phyloP scores from a whole-genome alignment of 2,113 vertebrate species.

The Lepidothrix coronata region DNA sequence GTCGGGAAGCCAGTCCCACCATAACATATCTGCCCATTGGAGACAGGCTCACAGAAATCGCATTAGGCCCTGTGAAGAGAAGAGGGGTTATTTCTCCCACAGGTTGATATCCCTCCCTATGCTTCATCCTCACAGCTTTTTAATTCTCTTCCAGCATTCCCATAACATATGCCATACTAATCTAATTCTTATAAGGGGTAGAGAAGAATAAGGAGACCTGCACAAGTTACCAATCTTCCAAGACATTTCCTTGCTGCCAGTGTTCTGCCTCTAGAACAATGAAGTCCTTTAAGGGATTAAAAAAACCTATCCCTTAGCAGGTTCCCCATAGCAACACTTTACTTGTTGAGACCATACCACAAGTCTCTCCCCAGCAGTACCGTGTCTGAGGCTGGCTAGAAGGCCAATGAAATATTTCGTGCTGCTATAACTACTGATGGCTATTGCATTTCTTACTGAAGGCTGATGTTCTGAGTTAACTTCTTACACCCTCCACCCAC shows the following conservation, averaged over 20 bases:
- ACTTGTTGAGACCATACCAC: not conserved
- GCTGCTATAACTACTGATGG: not conserved
- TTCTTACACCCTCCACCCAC: not conserved
- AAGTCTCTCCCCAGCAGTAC: not conserved
- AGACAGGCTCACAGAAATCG: constrained; percentile 96
- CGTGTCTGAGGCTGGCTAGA: not conserved
- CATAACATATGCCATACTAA: not conserved
- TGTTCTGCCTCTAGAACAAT: not conserved
- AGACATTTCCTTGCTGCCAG: not conserved
- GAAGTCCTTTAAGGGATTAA: not conserved
- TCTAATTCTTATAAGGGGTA: not conserved
- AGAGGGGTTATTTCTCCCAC: not conserved
- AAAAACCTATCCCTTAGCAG: not conserved
- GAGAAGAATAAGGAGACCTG: not conserved
- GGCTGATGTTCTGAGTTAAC: not conserved
- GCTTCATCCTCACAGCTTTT: not conserved
- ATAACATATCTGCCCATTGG: constrained; percentile 98
- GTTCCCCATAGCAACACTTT: not conserved
- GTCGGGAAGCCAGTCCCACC: constrained; percentile 95
- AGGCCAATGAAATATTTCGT: not conserved
- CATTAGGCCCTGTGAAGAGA: constrained; percentile 86
- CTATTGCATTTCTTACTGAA: not conserved
- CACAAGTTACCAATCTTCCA: not conserved
- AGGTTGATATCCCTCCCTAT: not conserved
- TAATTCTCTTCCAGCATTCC: not conserved